Evolutionary conservation across 2,113 vertebrate genomes (phyloP).

Genomic region (Gadus chalcogrammus): DNA sequence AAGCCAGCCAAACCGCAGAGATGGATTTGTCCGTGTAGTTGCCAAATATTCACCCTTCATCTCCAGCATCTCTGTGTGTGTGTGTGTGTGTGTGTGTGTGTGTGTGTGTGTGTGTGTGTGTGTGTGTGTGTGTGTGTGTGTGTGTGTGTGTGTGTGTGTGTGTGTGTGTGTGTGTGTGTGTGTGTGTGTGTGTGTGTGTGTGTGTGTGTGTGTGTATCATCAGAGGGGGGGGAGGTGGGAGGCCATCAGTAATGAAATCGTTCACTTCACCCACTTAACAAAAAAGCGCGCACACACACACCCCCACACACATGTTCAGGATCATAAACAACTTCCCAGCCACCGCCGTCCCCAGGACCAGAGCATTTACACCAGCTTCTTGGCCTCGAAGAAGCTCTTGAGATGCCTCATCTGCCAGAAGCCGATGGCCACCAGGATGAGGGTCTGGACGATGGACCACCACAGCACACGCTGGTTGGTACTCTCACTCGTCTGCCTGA

Average conservation of each 20-base stretch:
- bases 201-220: too few relatives aligned
- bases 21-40: conserved; percentile 15
- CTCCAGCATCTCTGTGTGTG: background rate
- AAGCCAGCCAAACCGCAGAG: background rate
- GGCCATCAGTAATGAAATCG: conserved; percentile 51
- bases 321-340: background rate
- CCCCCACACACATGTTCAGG: background rate
- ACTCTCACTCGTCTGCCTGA: conserved; percentile 89
- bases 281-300: background rate
- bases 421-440: conserved; percentile 88
- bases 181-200: too few relatives aligned
- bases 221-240: background rate
- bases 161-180: background rate
- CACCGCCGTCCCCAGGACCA: background rate
- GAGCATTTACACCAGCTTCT: conserved; percentile 83
- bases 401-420: conserved; percentile 93
- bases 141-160: too few relatives aligned
- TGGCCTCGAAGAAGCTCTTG: conserved; percentile 93
- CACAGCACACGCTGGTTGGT: conserved; percentile 90
- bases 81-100: background rate
- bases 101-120: background rate
- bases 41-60: background rate
- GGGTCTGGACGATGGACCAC: conserved; percentile 92
- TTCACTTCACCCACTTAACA: conserved; percentile 10
- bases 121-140: too few relatives aligned